Base-by-base conservation (phyloP, 2,888 invertebrate species). In the Euplagia quadripunctaria region DNA sequence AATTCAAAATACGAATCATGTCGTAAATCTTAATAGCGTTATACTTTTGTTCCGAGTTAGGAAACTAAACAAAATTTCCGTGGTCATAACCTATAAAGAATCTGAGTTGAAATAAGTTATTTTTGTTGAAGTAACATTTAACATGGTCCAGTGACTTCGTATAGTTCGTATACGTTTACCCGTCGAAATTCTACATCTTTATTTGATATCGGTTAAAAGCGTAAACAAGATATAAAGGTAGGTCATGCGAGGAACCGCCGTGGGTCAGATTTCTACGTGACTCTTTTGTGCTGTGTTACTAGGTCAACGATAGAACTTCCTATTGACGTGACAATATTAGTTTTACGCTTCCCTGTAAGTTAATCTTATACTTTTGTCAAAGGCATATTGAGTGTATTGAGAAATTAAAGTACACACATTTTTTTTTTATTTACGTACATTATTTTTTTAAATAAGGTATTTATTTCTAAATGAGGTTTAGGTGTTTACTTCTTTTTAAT, bases 191-290 rank as follows among this genome's bases (percentile, higher is more conserved):
- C 71, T 51, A 69, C 72, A 79, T 80, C 73, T 80, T 83, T 85
- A 82, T 83, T 80, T 76, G 73, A 73, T 70, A 74, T 78, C 73
- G 71, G 73, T 81, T 73, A 79, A 80, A 77, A 79, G 70, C 78
- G 81, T 81, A 80, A 85, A 84, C 83, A 84, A 76, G 79, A 82
- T 81, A 79, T 71, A 72, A 82, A 78, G 75, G 75, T 75, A 74
- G 80, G 81, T 84, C 87, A 85, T 82, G 85, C 82, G 81, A 83
- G 82, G 70, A 75, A 77, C 74, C 69, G 70, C 78, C 55, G 66
- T 20, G 81, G 81, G 78, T 78, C 81, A 83, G 83, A 86, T 85
- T 82, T 78, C 76, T 81, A 84, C 85, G 84, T 87, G 89, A 82
- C 81, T 74, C 81, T 76, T 84, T 84, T 86, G 81, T 86, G 72